Evolutionary conservation across 2,113 vertebrate genomes (phyloP).

Genomic region (Alaudala cheleensis): DNA sequence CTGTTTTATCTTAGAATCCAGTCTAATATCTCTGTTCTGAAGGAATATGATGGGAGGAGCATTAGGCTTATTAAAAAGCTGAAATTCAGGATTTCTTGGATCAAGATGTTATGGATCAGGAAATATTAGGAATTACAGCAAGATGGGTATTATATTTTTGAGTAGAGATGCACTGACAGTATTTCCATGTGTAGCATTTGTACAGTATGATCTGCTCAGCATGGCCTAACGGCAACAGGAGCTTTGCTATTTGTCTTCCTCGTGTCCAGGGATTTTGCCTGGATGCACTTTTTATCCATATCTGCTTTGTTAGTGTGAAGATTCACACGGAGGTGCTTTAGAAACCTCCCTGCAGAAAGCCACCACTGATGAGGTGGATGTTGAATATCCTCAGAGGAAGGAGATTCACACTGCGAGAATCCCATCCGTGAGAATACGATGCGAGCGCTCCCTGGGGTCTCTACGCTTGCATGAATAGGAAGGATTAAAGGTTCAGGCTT

Average conservation of each 20-base stretch:
- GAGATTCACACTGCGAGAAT: background rate
- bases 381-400: background rate
- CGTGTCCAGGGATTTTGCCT: background rate
- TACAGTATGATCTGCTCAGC: background rate
- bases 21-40: background rate
- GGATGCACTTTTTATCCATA: background rate
- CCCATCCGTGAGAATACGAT: background rate
- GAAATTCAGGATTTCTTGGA: background rate
- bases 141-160: background rate
- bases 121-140: background rate
- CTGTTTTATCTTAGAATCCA: background rate
- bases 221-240: background rate
- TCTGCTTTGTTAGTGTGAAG: background rate
- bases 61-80: background rate
- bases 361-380: background rate
- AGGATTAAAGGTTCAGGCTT: constrained; percentile 56
- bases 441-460: background rate
- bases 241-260: background rate
- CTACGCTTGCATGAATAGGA: constrained; percentile 29
- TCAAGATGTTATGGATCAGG: background rate
- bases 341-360: background rate
- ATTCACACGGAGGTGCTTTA: background rate
- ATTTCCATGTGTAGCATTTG: background rate
- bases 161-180: background rate
- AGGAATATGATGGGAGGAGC: background rate